Conservation (phyloP, 2,888 invertebrate species). For the Drosophila meridionalis region DNA sequence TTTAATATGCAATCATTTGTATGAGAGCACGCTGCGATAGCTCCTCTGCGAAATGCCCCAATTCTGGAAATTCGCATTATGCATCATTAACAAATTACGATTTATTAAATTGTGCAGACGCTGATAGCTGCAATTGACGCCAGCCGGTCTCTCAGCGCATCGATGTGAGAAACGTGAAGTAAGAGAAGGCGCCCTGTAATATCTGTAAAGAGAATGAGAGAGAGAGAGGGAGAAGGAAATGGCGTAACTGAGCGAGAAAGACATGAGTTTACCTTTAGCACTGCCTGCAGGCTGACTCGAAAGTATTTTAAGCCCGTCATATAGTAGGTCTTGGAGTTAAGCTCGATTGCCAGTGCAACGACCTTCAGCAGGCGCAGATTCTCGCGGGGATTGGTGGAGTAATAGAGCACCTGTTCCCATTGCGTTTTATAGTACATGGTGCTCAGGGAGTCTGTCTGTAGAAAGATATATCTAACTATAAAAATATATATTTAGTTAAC, state of each 20-base stretch:
- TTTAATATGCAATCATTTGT: conserved; percentile 75
- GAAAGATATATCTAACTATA: background rate
- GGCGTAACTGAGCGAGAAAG: background rate
- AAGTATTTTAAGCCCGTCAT: conserved; percentile 78
- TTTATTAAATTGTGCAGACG: conserved; percentile 37
- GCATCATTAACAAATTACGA: conserved; percentile 59
- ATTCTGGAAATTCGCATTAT: conserved; percentile 31
- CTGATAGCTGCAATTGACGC: conserved; percentile 9
- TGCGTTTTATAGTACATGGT: conserved; percentile 73
- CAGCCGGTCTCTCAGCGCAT: conserved; percentile 51
- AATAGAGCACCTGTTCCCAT: conserved; percentile 72
- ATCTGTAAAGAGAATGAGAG: conserved; percentile 51
- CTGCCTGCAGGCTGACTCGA: conserved; percentile 68
- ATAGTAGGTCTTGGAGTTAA: conserved; percentile 67
- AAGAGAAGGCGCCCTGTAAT: conserved; percentile 77
- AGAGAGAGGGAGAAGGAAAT: background rate
- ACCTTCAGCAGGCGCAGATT: conserved; percentile 74
- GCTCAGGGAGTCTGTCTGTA: conserved; percentile 71
- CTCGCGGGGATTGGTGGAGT: conserved; percentile 61
- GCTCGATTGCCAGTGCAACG: conserved; percentile 66
- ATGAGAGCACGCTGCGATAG: conserved; percentile 26
- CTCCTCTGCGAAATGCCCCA: conserved; percentile 12
- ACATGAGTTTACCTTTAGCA: conserved; percentile 57
- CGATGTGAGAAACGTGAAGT: conserved; percentile 80
- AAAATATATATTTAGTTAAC: background rate